Evolutionary conservation across 2,888 invertebrate genomes (phyloP).

Genomic region (Acrobasis suavella): DNA sequence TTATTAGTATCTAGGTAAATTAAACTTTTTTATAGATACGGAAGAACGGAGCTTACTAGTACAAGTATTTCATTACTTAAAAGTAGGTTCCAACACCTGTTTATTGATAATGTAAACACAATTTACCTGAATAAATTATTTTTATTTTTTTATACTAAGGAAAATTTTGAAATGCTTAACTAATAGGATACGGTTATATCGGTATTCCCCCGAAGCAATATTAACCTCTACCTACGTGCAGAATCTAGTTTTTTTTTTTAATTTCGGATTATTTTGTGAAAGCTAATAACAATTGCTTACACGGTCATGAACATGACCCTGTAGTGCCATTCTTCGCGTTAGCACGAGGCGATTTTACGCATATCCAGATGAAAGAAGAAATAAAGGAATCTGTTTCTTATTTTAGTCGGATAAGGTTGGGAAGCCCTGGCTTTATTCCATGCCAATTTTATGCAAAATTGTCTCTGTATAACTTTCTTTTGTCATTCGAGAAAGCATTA

Average conservation of each 20-base stretch:
- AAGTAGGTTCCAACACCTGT: too few relatives aligned
- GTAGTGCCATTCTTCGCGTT: slow-evolving; percentile 37
- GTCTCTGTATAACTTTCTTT: slow-evolving; percentile 23
- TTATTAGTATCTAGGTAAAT: too few relatives aligned
- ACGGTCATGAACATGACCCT: slow-evolving; percentile 48
- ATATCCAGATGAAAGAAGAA: slow-evolving; percentile 29
- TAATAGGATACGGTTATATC: too few relatives aligned
- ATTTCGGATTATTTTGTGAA: slow-evolving; percentile 44
- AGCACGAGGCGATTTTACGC: slow-evolving; percentile 45
- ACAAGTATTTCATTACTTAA: too few relatives aligned
- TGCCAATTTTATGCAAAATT: not conserved
- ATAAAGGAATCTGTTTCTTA: not conserved
- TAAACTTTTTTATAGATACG: too few relatives aligned
- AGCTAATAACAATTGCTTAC: slow-evolving; percentile 43
- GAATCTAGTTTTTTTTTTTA: not conserved
- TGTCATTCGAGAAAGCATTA: slow-evolving; percentile 24
- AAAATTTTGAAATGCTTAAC: too few relatives aligned
- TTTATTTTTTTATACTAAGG: too few relatives aligned
- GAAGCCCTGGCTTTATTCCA: not conserved
- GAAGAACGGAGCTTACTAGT: too few relatives aligned
- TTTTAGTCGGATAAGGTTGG: slow-evolving; percentile 14
- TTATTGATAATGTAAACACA: too few relatives aligned
- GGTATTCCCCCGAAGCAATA: too few relatives aligned
- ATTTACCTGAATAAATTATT: too few relatives aligned
- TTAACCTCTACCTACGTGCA: too few relatives aligned